phyloP scores from a whole-genome alignment of 2,888 invertebrate species.

The Eupithecia exiguata region DNA sequence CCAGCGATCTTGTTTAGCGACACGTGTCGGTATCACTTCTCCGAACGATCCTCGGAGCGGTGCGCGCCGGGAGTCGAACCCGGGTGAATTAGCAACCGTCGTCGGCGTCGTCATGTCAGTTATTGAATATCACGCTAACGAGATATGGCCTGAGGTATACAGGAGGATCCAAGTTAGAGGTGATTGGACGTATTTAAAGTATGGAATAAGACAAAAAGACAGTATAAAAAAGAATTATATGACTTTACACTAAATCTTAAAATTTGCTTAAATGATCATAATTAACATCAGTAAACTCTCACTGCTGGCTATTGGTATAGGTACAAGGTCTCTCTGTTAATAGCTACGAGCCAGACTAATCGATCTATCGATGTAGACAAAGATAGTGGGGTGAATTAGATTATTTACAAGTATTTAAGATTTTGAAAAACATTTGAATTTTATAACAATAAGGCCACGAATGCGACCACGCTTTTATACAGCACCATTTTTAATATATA shows the following conservation, averaged over 20 bases:
- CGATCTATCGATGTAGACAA: not conserved
- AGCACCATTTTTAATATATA: not conserved
- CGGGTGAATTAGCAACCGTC: conserved; percentile 1
- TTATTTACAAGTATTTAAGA: too few species aligned
- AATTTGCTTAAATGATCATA: not conserved
- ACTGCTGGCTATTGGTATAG: not conserved
- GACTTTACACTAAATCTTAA: not conserved
- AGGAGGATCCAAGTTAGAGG: not conserved
- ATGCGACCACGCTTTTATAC: not conserved
- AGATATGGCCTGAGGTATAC: not conserved
- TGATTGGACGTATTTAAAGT: not conserved
- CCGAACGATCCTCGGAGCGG: not conserved
- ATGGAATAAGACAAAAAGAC: not conserved
- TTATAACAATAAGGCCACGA: not conserved
- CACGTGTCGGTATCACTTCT: not conserved
- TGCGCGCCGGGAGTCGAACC: conserved; percentile 3
- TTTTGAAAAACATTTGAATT: too few species aligned
- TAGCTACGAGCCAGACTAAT: not conserved
- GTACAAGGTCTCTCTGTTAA: not conserved
- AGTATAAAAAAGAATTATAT: too few species aligned
- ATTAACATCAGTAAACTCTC: not conserved
- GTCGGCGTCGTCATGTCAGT: not conserved
- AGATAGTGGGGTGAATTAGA: too few species aligned
- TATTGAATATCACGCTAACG: conserved; percentile 8
- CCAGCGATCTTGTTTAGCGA: not conserved